Evolutionary conservation across 2,888 invertebrate species (phyloP).

Genomic region (Xanthia icteritia): DNA sequence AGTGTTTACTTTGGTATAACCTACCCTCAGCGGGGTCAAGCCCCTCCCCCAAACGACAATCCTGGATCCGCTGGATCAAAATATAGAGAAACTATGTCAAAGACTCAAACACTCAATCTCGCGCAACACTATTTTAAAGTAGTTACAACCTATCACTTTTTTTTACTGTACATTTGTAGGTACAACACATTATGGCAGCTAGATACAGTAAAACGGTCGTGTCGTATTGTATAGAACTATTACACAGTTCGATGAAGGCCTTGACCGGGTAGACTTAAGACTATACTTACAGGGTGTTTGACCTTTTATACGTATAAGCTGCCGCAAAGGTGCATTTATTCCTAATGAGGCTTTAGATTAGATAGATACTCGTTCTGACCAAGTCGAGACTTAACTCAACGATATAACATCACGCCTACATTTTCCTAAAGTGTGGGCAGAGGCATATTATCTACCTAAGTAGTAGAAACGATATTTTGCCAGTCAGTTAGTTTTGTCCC

Average conservation of each 20-base stretch:
- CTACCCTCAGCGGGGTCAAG: too few relatives aligned
- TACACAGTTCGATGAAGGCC: conserved; percentile 48
- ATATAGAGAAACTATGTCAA: background rate
- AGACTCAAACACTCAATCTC: background rate
- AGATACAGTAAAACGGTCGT: conserved; percentile 22
- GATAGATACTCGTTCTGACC: background rate
- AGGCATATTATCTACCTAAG: background rate
- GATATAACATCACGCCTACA: background rate
- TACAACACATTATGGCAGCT: conserved; percentile 1
- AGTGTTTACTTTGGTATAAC: too few relatives aligned
- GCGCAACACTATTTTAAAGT: background rate
- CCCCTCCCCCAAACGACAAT: too few relatives aligned
- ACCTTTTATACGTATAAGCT: conserved; percentile 32
- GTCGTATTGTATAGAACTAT: conserved; percentile 35
- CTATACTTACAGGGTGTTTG: conserved; percentile 19
- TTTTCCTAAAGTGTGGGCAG: background rate
- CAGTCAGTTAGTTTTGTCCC: background rate
- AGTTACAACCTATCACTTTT: background rate
- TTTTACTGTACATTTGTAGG: background rate
- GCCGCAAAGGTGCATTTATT: conserved; percentile 24
- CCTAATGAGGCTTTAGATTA: conserved; percentile 26
- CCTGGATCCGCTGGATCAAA: too few relatives aligned
- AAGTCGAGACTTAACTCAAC: background rate
- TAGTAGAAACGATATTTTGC: background rate
- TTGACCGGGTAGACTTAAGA: conserved; percentile 47